Conservation (phyloP, 1,140 invertebrate species). For the Matsumurasca onukii region DNA sequence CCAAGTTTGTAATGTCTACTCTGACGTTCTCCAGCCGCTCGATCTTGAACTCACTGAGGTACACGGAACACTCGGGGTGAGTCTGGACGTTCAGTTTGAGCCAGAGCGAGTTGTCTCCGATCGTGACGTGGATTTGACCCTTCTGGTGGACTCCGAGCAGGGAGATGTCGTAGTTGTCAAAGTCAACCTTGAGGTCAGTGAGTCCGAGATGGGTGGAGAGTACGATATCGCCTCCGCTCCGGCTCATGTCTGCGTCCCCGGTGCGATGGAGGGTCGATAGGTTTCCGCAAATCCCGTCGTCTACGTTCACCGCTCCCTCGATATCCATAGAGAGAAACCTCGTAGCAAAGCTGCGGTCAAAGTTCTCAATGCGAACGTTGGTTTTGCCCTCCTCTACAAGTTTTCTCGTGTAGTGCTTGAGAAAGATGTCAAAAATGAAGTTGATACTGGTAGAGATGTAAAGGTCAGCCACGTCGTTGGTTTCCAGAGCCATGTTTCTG, state of each 20-base stretch:
- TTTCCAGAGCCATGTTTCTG: conserved; percentile 12
- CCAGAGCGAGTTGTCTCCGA: conserved; percentile 1
- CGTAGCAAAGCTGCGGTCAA: background rate
- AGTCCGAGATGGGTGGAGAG: conserved; percentile 5
- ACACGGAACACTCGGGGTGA: background rate
- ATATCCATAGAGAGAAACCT: background rate
- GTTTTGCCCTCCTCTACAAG: background rate
- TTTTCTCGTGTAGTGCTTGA: conserved; percentile 14
- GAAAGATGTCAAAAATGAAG: conserved; percentile 8
- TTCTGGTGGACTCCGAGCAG: conserved; percentile 9
- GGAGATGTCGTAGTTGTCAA: conserved; percentile 5
- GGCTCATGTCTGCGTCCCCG: conserved; percentile 3
- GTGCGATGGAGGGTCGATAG: conserved; percentile 7
- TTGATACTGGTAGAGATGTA: background rate
- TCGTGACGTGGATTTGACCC: conserved; percentile 1
- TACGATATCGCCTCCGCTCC: background rate
- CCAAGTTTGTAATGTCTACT: conserved; percentile 16
- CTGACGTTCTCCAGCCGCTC: background rate
- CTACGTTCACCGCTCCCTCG: background rate
- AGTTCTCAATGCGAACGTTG: background rate
- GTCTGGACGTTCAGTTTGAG: conserved; percentile 2
- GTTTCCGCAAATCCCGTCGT: background rate
- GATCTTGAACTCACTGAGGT: background rate
- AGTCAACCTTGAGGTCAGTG: background rate
- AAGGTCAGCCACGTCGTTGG: conserved; percentile 10